Evolutionary conservation across 2,888 invertebrate species (phyloP), one percentile per base, ranked within the genome.

Genomic region (Tridacna gigas): DNA sequence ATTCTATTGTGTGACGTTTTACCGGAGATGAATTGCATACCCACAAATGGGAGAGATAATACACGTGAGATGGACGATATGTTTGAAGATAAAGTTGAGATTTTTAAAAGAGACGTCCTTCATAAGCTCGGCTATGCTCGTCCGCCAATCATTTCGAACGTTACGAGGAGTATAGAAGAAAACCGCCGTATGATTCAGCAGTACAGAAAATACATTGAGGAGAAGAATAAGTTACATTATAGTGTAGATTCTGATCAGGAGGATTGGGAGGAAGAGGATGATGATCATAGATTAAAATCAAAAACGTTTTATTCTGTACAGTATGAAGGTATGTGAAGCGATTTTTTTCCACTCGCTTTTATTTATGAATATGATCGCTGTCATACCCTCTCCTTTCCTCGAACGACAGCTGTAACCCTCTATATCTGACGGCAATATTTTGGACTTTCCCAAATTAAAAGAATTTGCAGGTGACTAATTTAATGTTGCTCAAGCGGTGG

Each of bases 21-120:
- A 26, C n/a, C 25, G 12, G 71, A 51, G 48, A 47, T 71, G 48
- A 22, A 47, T 48, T 71, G 71, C 26, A 25, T 71, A 15, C 25
- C 45, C 51, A n/a, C 67, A 15, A 67, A 67, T 28, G 67, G 28
- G 15, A 18, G 67, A 37, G 56, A 22, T 25, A 47, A 48, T 20
- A 2, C 22, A 51, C 51, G 26, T 13, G 71, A 71, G 26, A 22
- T 4, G 25, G 71, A 71, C 20, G 26, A 75, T 9, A 4, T 69
- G 13, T 51, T 76, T 26, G 63, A 28, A n/a, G 83, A 85, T 25
- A 85, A 85, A 75, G 84, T 90, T 48, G 86, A 88, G 80, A 83
- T 67, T 60, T 88, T 89, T 66, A 89, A 90, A 69, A 77, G 80
- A 78, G 86, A 89, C 73, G 83, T 90, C 69, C 67, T 90, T 26